phyloP scores from a whole-genome alignment of 2,797 vertebrate genomes.

The Onychomys torridus region DNA sequence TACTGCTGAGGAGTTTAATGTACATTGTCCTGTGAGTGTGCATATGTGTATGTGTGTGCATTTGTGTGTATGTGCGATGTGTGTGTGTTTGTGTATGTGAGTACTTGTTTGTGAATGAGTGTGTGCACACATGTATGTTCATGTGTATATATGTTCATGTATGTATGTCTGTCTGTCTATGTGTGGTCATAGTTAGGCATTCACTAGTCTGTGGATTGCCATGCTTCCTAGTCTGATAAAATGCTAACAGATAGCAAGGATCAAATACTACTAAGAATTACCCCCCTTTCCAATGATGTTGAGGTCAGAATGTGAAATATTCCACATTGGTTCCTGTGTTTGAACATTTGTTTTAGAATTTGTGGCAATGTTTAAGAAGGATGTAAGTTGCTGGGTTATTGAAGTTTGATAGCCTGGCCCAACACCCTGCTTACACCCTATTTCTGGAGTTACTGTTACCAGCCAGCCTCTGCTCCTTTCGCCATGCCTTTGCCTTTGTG shows the following conservation, averaged over 20 bases:
- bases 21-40: too few species aligned
- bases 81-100: too few species aligned
- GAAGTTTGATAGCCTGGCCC: neutral
- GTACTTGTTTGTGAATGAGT: neutral
- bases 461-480: neutral
- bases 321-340: neutral
- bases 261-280: conserved; percentile 54
- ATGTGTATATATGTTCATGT: neutral
- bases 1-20: too few species aligned
- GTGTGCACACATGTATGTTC: neutral
- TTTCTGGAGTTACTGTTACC: neutral
- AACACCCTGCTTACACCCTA: neutral
- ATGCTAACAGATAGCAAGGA: conserved; percentile 63
- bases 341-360: neutral
- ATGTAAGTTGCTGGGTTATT: neutral
- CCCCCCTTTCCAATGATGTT: neutral
- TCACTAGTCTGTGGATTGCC: neutral
- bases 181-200: neutral
- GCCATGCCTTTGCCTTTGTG: neutral
- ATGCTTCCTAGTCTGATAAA: conserved; percentile 58
- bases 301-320: conserved; percentile 34
- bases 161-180: neutral
- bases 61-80: too few species aligned
- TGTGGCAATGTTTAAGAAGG: neutral
- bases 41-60: too few species aligned